Conservation (phyloP, 2,113 vertebrate species). For the Mobula hypostoma region DNA sequence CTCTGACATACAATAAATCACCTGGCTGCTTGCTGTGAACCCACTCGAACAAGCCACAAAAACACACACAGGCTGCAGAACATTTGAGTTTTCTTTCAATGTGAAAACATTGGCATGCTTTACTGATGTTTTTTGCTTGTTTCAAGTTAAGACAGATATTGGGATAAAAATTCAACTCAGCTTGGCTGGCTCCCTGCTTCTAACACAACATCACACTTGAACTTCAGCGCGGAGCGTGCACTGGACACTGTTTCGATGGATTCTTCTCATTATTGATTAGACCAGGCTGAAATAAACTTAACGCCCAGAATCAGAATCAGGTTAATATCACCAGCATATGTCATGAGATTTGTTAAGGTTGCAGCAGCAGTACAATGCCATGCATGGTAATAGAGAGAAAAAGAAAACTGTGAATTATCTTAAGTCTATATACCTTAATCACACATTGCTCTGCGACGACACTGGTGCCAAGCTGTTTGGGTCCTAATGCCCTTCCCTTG, state of each 20-base stretch:
- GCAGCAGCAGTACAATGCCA: too few relatives aligned
- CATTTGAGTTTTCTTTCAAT: neutral
- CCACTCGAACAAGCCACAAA: neutral
- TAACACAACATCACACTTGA: neutral
- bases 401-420: too few relatives aligned
- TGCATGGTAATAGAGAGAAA: too few relatives aligned
- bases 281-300: too few relatives aligned
- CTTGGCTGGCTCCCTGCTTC: neutral
- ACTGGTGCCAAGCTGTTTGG: too few relatives aligned
- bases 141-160: neutral
- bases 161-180: neutral
- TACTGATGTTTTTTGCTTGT: neutral
- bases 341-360: too few relatives aligned
- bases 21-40: neutral
- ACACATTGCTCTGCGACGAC: too few relatives aligned
- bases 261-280: neutral
- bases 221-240: neutral
- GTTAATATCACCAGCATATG: too few relatives aligned
- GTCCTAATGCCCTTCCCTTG: too few relatives aligned
- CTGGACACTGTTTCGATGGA: neutral
- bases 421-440: too few relatives aligned
- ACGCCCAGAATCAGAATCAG: too few relatives aligned
- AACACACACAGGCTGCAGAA: slow-evolving; percentile 8
- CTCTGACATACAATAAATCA: neutral
- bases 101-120: neutral